Base-by-base conservation (phyloP, 2,888 invertebrate genomes). In the Stenolophus ochropezus region DNA sequence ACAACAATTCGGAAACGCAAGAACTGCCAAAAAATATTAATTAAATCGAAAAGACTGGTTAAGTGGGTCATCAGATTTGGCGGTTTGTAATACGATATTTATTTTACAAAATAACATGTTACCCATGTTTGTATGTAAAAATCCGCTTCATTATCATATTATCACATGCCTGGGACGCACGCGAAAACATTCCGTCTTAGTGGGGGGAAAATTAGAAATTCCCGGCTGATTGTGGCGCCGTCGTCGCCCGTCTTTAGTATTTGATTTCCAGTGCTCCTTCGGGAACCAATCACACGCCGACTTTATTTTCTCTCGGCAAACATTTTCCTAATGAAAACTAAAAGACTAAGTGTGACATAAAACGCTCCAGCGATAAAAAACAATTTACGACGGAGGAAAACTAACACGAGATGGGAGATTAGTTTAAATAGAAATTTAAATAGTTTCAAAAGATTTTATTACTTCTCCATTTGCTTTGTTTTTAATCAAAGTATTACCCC, bases 301-400 rank as follows among this genome's bases (percentile, higher is more conserved):
- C 18, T 77, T 77, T 77, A 42, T 77, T 77, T 58, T 58, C 58
- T 42, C 61, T 61, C 27, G 2, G 61, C 61, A 77, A 77, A 77
- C 77, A 77, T 61, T 77, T 77, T 77, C 58, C 77, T 77, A 77
- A 77, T 77, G 77, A 77, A 77, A 77, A 77, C 42, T 77, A 47
- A 61, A 58, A 42, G 25, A 56, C 65, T 65, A 65, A 65, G 65
- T 65, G 65, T 23, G 65, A 33, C 23, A 65, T 65, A 65, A 65
- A 65, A 65, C 65, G 23, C 65, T 65, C 16, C 23, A 14, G 18
- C 65, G 65, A 65, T 65, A 65, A 65, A 65, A 65, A 65, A 65
- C 65, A 65, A 65, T 65, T 65, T 65, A 65, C 65, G 65, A 23
- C 20, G 4, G 21, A 21, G 25, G 4, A 25, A 61, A 53, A 53